Conservation (phyloP, 2,888 invertebrate species). For the Folsomia candida region DNA sequence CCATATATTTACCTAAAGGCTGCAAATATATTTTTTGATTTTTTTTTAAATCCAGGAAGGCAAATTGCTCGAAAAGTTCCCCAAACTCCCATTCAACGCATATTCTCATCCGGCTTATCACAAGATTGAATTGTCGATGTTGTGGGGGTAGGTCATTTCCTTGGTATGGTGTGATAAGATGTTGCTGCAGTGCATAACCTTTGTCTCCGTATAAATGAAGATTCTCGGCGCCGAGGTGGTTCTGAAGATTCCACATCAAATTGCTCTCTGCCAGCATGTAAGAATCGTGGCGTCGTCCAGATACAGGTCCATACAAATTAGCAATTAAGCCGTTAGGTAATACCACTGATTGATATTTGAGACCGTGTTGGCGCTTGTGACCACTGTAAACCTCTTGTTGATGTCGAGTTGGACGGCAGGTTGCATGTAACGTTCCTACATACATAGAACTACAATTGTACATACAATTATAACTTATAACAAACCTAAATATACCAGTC, state of each 20-base stretch:
- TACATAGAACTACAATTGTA: background rate
- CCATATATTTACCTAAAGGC: background rate
- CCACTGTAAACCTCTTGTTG: background rate
- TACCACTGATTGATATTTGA: background rate
- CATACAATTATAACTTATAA: background rate
- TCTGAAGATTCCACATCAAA: background rate
- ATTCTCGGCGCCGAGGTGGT: background rate
- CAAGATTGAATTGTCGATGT: background rate
- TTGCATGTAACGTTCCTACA: too few relatives aligned
- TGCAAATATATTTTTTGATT: background rate
- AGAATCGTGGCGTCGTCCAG: background rate
- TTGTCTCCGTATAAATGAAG: background rate
- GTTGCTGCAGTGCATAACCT: background rate
- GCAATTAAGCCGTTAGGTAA: background rate
- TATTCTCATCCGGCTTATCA: too few relatives aligned
- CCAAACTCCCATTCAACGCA: conserved; percentile 7
- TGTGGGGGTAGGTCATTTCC: background rate
- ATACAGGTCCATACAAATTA: background rate
- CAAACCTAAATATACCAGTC: background rate
- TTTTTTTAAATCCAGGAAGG: background rate
- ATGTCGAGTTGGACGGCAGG: too few relatives aligned
- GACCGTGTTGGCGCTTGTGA: background rate
- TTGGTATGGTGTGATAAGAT: background rate
- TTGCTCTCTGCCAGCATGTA: background rate
- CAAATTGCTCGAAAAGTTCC: background rate